Base-by-base conservation (phyloP, 2,797 vertebrate genomes). In the Arctocebus calabarensis region DNA sequence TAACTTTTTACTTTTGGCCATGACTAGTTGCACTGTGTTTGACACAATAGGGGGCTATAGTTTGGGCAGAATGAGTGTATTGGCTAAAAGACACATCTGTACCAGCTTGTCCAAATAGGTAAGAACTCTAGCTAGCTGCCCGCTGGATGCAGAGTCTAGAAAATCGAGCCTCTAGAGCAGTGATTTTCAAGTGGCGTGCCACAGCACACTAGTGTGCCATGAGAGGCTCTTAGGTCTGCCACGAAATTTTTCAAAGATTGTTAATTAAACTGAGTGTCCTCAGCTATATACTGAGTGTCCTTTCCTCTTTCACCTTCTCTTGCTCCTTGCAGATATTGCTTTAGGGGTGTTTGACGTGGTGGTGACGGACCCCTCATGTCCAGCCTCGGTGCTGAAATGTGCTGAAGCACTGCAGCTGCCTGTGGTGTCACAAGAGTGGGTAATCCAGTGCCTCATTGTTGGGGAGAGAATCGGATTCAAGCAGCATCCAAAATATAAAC, bases 391-490 rank as follows among this genome's bases (percentile, higher is more conserved):
- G 91, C 97, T 99, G 98, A 99, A 99, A 92, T 99, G 97, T 20
- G 98, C 98, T 45, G 98, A 98, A 61, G 99, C 99, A 2, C 98
- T 99, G 96, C 97, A 98, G 66, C 97, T 99, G 96, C 99, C 99
- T 0, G 98, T 99, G 95, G 99, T 99, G 94, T 99, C 99, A 0
- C 98, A 99, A 0, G 99, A 99, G 98, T 99, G 99, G 99, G 98
- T 99, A 90, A 99, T 99, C 97, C 99, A 99, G 98, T 99, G 99
- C 94, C 97, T 99, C 89, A 99, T 99, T 97, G 98, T 98, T 62
- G 99, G 99, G 74, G 98, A 99, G 95, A 98, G 98, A 89, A 98
- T 99, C 94, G 99, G 98, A 96, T 99, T 99, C 97, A 98, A 98
- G 90, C 97, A 98, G 97, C 99, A 99, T 97, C 99, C 99, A 73